These are phyloP conservation scores for Chiloscyllium plagiosum DNA, from an alignment of 2,113 vertebrate genomes.

Conservation along the genomic window DNA sequence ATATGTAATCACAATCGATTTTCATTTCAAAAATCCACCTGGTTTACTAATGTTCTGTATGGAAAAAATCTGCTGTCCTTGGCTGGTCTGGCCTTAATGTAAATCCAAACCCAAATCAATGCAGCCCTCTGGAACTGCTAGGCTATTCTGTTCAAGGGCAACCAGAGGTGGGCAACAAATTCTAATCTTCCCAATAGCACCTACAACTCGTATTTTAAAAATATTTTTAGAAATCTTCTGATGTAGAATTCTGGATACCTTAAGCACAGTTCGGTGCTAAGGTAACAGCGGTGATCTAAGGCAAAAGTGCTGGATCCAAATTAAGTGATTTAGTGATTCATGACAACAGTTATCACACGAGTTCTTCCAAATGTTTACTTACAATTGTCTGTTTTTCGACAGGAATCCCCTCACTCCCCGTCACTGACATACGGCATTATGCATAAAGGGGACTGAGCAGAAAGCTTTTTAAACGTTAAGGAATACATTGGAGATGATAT, in stretches of 20 bases:
- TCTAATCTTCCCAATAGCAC: too few species aligned
- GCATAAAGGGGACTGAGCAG: background rate
- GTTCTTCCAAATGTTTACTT: background rate
- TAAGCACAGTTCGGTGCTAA: background rate
- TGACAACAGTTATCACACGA: background rate
- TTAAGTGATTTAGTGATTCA: background rate
- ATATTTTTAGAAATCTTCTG: too few species aligned
- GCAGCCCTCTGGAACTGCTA: too few species aligned
- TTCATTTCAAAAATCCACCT: too few species aligned
- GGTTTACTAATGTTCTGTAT: too few species aligned
- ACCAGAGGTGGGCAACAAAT: too few species aligned
- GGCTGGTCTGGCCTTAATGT: too few species aligned
- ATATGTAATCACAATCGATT: too few species aligned
- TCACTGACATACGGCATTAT: background rate
- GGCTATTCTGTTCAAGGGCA: too few species aligned
- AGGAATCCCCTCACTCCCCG: background rate
- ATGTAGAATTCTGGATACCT: background rate
- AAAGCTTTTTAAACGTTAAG: background rate
- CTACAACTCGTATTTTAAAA: too few species aligned
- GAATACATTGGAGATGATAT: background rate
- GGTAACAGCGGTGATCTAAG: background rate
- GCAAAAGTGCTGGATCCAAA: background rate
- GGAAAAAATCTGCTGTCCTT: too few species aligned
- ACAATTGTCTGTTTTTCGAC: background rate
- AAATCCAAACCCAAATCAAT: too few species aligned